Conservation (phyloP, 2,113 vertebrate genomes). For the Chitala chitala region DNA sequence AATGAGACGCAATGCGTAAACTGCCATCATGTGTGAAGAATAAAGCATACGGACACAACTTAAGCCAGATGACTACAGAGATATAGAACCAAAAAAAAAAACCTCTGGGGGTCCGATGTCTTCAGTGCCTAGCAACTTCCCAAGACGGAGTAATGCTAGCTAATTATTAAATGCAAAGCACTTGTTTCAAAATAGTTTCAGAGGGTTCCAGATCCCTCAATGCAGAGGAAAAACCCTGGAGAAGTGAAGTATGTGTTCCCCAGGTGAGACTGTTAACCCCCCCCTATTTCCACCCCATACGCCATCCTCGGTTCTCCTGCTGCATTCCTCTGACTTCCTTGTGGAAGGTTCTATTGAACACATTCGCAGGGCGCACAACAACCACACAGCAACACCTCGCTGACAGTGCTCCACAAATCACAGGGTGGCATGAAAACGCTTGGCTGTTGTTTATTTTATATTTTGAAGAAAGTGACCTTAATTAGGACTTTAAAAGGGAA, state of each 20-base stretch:
- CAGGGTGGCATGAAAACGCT: slow-evolving; percentile 29
- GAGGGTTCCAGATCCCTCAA: neutral
- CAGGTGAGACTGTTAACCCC: neutral
- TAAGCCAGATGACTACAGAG: too few relatives aligned
- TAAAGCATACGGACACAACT: too few relatives aligned
- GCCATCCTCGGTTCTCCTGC: neutral
- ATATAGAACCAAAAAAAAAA: too few relatives aligned
- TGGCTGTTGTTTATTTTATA: slow-evolving; percentile 31
- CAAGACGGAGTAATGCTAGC: neutral
- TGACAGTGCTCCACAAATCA: neutral
- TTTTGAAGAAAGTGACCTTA: slow-evolving; percentile 30
- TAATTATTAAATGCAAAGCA: neutral
- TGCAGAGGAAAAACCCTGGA: neutral
- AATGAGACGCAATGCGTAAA: too few relatives aligned
- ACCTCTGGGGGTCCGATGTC: too few relatives aligned
- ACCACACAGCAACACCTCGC: slow-evolving; percentile 18
- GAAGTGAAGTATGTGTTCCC: neutral
- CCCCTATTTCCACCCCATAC: neutral
- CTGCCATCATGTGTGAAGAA: too few relatives aligned
- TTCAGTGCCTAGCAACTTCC: neutral
- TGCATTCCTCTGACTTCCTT: too few relatives aligned
- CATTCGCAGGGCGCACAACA: too few relatives aligned
- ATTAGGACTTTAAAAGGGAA: slow-evolving; percentile 29
- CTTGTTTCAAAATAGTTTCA: neutral
- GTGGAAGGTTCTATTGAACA: too few relatives aligned